These are phyloP conservation scores for Xiphophorus couchianus DNA, from an alignment of 2,113 vertebrate genomes.

Conservation along the genomic window DNA sequence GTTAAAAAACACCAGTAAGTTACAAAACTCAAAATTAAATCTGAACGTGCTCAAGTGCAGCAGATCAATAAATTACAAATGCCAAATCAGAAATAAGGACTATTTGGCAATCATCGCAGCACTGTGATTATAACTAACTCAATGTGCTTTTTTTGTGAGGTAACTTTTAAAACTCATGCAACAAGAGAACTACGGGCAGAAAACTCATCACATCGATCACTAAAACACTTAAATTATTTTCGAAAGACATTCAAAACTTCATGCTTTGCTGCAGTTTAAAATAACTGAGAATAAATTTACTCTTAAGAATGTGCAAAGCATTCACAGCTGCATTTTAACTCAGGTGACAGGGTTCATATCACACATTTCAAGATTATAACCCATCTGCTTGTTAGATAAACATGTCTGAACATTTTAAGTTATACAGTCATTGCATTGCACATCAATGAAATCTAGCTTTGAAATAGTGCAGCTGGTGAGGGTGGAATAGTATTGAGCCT, in stretches of 20 bases:
- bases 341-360: not conserved
- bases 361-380: not conserved
- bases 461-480: conserved; percentile 38
- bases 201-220: not conserved
- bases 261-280: conserved; percentile 32
- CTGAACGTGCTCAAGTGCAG: not conserved
- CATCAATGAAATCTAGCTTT: conserved; percentile 14
- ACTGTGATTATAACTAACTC: not conserved
- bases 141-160: conserved; percentile 9
- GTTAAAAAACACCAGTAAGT: not conserved
- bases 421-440: not conserved
- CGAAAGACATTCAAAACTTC: conserved; percentile 10
- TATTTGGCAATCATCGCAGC: conserved; percentile 3
- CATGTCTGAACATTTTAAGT: conserved; percentile 15
- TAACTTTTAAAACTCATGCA: conserved; percentile 21
- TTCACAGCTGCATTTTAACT: conserved; percentile 1
- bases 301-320: not conserved
- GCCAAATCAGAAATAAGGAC: conserved; percentile 17
- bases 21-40: conserved; percentile 3
- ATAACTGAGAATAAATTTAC: not conserved
- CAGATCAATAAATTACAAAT: conserved; percentile 10
- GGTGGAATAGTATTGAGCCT: conserved; percentile 16
- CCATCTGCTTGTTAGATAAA: not conserved
- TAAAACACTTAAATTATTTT: not conserved
- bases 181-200: not conserved